A percentile compares a stretch with the other conserved stretches of the same genome.
phyloP scores from a whole-genome alignment of 2,888 invertebrate genomes.

The Heliconius hortense region DNA sequence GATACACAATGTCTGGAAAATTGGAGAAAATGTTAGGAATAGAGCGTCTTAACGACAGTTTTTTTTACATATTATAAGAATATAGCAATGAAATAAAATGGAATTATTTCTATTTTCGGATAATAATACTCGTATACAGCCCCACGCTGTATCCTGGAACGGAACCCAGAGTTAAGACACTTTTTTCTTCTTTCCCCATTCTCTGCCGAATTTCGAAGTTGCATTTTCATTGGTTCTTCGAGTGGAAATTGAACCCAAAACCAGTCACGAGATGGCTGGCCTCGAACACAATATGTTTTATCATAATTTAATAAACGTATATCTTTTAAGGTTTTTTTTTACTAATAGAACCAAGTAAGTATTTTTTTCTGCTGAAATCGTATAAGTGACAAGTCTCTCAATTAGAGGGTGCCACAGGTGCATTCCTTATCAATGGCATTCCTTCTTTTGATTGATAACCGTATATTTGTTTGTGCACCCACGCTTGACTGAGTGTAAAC shows the following conservation, averaged over 20 bases:
- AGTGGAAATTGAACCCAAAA: no score
- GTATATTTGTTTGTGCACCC: constrained; percentile 32
- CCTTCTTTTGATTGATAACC: constrained; percentile 43
- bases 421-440: constrained; percentile 40
- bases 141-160: no score
- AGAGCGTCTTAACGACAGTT: background rate
- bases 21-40: background rate
- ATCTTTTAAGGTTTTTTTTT: background rate
- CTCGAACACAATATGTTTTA: no score
- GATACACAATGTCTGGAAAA: background rate
- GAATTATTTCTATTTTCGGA: no score
- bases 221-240: no score
- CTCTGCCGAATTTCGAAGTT: no score
- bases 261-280: no score
- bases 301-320: background rate
- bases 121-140: no score
- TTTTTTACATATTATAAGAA: background rate
- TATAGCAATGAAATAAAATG: no score
- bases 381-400: background rate
- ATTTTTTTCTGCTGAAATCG: background rate
- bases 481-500: constrained; percentile 18
- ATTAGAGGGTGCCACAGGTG: constrained; percentile 31
- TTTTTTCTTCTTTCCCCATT: no score
- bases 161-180: no score
- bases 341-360: background rate